phyloP scores from a whole-genome alignment of 1,140 invertebrate genomes.

The Drosophila lacteicornis region DNA sequence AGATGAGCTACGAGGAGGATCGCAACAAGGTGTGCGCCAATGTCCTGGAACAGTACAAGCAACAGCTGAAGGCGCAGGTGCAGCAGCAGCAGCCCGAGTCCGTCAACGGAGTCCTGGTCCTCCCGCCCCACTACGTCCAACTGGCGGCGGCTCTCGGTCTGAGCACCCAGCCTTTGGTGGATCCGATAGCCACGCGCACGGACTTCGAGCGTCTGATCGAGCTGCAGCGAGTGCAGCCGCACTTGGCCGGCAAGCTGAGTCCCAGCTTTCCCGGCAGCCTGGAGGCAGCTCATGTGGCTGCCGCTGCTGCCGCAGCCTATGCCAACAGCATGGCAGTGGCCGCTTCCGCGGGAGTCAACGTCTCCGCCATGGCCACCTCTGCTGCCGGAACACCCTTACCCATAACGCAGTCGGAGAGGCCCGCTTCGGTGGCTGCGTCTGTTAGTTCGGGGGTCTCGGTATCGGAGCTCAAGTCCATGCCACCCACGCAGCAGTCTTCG shows the following conservation, averaged over 20 bases:
- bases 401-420: constrained; percentile 44
- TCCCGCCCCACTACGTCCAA: constrained; percentile 82
- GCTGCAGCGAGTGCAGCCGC: constrained; percentile 74
- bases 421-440: constrained; percentile 67
- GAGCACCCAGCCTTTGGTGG: constrained; percentile 74
- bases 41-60: constrained; percentile 74
- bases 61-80: constrained; percentile 59
- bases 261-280: constrained; percentile 69
- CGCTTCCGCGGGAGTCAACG: constrained; percentile 34
- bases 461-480: constrained; percentile 66
- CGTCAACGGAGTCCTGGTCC: constrained; percentile 63
- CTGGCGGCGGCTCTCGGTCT: constrained; percentile 77
- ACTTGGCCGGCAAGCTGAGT: constrained; percentile 69
- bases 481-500: constrained; percentile 69
- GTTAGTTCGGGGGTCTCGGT: constrained; percentile 69
- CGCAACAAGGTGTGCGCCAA: constrained; percentile 69
- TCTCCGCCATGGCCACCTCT: constrained; percentile 31
- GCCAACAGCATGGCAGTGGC: constrained; percentile 68
- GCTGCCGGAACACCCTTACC: constrained; percentile 16
- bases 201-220: constrained; percentile 82
- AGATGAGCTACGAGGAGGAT: constrained; percentile 61
- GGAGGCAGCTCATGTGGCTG: constrained; percentile 76
- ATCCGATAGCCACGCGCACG: constrained; percentile 75
- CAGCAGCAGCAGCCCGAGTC: constrained; percentile 44
- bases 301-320: constrained; percentile 73